A percentile compares a stretch with the other conserved stretches of the same genome.
phyloP scores from a whole-genome alignment of 2,113 vertebrate species.

The Forbesichthys papilliferus region DNA sequence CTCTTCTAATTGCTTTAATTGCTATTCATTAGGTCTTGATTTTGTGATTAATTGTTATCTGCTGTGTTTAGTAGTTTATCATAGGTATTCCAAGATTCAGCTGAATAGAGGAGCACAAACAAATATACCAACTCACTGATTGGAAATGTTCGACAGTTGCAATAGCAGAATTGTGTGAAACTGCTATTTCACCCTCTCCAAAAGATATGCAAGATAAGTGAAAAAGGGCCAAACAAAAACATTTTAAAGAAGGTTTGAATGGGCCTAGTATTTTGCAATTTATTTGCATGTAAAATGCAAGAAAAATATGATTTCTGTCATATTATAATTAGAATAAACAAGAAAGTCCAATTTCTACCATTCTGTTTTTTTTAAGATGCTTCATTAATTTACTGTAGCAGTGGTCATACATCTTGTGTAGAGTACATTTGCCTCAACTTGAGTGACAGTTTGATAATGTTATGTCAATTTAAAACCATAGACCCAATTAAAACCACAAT shows the following conservation, averaged over 20 bases:
- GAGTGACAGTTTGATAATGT: constrained; percentile 4
- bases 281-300: constrained; percentile 17
- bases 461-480: constrained; percentile 7
- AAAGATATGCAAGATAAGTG: too few species aligned
- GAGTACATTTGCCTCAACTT: not conserved
- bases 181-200: too few species aligned
- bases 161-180: too few species aligned
- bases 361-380: constrained; percentile 22
- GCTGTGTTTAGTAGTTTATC: not conserved
- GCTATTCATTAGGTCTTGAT: not conserved
- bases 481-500: constrained; percentile 37
- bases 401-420: constrained; percentile 20
- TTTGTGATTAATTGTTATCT: not conserved
- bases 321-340: constrained; percentile 5
- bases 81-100: not conserved
- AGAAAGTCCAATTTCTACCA: constrained; percentile 35
- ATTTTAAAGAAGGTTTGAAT: too few species aligned
- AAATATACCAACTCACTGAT: too few species aligned
- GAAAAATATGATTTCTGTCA: constrained; percentile 15
- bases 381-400: constrained; percentile 16
- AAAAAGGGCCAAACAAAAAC: too few species aligned
- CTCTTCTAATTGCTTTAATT: not conserved
- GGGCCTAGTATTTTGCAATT: too few species aligned
- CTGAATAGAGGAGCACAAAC: not conserved
- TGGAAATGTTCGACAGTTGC: too few species aligned